Percentiles rank a stretch among this genome's conserved stretches.
Conservation (phyloP, 2,113 vertebrate genomes). For the Cyprinodon brontotheroides region DNA sequence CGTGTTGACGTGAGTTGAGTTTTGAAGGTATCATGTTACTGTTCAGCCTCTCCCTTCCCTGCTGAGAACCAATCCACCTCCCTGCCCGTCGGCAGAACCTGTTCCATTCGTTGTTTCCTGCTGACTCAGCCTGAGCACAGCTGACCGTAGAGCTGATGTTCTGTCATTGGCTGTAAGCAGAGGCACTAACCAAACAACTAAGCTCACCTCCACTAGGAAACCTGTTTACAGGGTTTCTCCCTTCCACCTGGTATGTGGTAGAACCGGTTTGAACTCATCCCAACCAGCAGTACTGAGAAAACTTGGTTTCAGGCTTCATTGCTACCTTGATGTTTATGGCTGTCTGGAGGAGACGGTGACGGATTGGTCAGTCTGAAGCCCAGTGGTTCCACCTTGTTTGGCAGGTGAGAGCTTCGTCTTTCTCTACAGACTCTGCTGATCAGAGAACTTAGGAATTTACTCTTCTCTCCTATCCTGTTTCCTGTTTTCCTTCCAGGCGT, state of each 20-base stretch:
- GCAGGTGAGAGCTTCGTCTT: slow-evolving; percentile 16
- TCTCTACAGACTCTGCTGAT: background rate
- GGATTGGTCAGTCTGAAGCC: background rate
- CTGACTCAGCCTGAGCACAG: background rate
- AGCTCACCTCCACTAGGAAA: background rate
- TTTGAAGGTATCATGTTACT: no score
- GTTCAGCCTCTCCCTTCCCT: background rate
- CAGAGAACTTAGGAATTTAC: background rate
- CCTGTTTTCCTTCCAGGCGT: background rate
- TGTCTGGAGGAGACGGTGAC: background rate
- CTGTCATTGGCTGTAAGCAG: no score
- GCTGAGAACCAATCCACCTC: background rate
- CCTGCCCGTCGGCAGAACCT: background rate
- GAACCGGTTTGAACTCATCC: slow-evolving; percentile 60
- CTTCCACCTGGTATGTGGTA: slow-evolving; percentile 58
- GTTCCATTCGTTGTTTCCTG: background rate
- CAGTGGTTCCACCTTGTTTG: background rate
- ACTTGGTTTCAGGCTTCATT: no score
- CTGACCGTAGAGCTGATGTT: background rate
- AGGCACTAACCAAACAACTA: background rate
- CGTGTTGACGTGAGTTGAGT: no score
- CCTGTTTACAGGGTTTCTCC: slow-evolving; percentile 20
- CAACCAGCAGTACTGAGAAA: background rate
- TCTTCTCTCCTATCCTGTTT: background rate
- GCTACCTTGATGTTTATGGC: background rate